phyloP scores from a whole-genome alignment of 2,888 invertebrate genomes.

The Dolichopus griseipennis region DNA sequence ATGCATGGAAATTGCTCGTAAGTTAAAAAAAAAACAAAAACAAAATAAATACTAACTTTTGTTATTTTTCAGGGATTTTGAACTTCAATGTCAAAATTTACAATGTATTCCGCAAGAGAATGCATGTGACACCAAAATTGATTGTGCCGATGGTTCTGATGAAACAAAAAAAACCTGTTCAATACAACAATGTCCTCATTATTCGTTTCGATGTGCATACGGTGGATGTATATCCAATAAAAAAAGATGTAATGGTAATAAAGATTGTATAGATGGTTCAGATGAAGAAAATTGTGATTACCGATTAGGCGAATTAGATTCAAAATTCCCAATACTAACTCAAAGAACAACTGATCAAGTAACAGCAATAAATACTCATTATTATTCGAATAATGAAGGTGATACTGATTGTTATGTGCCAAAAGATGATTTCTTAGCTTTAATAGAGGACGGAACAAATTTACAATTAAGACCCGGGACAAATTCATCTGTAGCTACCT shows the following conservation, averaged over 20 bases:
- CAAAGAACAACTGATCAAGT: background rate
- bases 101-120: background rate
- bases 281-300: background rate
- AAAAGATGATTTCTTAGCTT: background rate
- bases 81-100: background rate
- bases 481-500: background rate
- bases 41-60: background rate
- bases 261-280: slow-evolving; percentile 5
- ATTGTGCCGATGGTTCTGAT: background rate
- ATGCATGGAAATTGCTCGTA: too few species aligned
- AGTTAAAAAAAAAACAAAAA: too few species aligned
- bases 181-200: background rate
- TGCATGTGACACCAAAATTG: background rate
- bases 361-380: too few species aligned
- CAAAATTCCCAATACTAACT: too few species aligned
- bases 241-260: background rate
- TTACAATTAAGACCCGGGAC: background rate
- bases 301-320: too few species aligned
- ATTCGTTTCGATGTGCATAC: background rate
- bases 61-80: background rate
- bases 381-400: background rate
- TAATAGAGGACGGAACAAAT: background rate
- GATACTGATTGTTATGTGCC: background rate
- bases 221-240: background rate
- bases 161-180: background rate